Base-by-base conservation (phyloP, 2,888 invertebrate genomes). In the Pseudanteris insignis region DNA sequence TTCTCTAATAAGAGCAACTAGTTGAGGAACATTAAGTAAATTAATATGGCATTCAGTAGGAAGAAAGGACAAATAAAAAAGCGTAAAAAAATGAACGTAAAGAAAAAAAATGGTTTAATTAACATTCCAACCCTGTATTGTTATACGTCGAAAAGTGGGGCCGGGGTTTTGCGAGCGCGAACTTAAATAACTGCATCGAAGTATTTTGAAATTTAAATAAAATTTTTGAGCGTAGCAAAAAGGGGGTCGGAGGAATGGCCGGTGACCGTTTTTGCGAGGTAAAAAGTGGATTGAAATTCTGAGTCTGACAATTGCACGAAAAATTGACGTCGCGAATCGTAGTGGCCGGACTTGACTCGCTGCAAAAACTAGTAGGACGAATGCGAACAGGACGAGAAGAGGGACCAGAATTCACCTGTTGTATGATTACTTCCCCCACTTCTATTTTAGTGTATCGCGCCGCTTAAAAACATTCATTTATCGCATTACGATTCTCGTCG, bases 351-450 rank as follows among this genome's bases (percentile, higher is more conserved):
- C 44, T 53, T 25, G 48, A 25, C 54, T 54, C 36, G 50, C 3
- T 14, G 47, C 63, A 63, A 63, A 63, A 63, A 63, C 63, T 59
- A 64, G 64, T 60, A 55, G 59, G 60, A 64, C 64, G 64, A 60
- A 64, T 60, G 60, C 60, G 64, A 64, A 57, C 64, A 40, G 57
- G 60, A 55, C 60, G 60, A 59, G 64, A 64, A 14, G 60, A 57
- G 48, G 60, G 64, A 60, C 60, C 64, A 60, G 64, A 64, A 64
- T 60, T 64, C 64, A 64, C 57, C 64, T 55, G 63, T 60, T 57
- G 63, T 63, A 55, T 51, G 55, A 53, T 59, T 55, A 44, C 51
- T 51, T 55, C 59, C 47, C 63, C 55, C 34, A 38, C 55, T 63
- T 60, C 60, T 26, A 57, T 63, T 59, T 63, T 51, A 38, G 59